phyloP scores from a whole-genome alignment of 1,140 invertebrate genomes.

The Diorhabda elongata region DNA sequence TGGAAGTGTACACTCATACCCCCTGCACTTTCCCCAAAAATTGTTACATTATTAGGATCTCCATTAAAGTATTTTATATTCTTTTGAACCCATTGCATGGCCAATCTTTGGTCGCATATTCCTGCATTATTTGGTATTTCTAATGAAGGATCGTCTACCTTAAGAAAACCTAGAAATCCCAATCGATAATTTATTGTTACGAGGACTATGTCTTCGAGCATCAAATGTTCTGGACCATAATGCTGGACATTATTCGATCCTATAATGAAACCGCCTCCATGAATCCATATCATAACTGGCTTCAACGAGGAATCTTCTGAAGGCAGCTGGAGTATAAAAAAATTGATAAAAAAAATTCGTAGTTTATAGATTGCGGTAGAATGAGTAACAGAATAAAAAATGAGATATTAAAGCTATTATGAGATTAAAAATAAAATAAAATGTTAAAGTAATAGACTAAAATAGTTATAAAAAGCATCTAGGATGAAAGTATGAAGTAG shows the following conservation, averaged over 20 bases:
- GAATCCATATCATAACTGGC: slow-evolving; percentile 63
- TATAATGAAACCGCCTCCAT: slow-evolving; percentile 57
- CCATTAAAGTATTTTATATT: slow-evolving; percentile 54
- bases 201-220: slow-evolving; percentile 54
- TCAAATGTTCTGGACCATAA: slow-evolving; percentile 59
- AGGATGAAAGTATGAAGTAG: too few species aligned
- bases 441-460: too few species aligned
- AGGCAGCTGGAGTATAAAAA: not conserved
- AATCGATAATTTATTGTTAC: slow-evolving; percentile 52
- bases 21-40: slow-evolving; percentile 55
- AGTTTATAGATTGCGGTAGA: too few species aligned
- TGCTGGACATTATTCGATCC: slow-evolving; percentile 54
- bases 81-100: slow-evolving; percentile 56
- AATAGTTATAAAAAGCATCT: too few species aligned
- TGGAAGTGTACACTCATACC: slow-evolving; percentile 42
- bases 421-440: too few species aligned
- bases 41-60: slow-evolving; percentile 45
- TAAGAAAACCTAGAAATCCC: slow-evolving; percentile 48
- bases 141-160: slow-evolving; percentile 43
- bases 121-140: slow-evolving; percentile 58
- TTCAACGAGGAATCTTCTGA: not conserved
- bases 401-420: too few species aligned
- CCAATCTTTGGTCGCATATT: slow-evolving; percentile 58
- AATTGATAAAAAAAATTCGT: too few species aligned
- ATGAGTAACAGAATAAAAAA: too few species aligned